Percentiles rank a stretch among this genome's conserved stretches.
Conservation (phyloP, 2,888 invertebrate species). For the Polyommatus icarus region DNA sequence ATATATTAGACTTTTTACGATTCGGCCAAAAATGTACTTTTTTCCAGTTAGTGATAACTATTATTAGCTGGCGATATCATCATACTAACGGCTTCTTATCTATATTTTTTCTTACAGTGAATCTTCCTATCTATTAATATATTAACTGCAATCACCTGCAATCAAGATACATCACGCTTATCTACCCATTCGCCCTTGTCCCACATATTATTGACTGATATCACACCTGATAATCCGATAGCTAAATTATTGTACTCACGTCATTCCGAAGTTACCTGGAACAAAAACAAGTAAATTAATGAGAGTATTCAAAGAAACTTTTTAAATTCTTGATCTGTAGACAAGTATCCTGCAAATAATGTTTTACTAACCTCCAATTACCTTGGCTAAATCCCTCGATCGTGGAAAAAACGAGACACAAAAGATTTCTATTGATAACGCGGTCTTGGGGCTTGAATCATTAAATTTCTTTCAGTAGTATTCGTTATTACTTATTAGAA, state of each 20-base stretch:
- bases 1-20: too few species aligned
- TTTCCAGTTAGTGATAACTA: not conserved
- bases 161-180: conserved; percentile 10
- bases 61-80: not conserved
- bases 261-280: not conserved
- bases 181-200: conserved; percentile 6
- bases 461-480: too few species aligned
- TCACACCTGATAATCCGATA: not conserved
- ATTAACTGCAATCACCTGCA: not conserved
- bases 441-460: too few species aligned
- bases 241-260: not conserved
- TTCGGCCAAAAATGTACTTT: too few species aligned
- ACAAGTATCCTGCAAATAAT: too few species aligned
- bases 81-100: not conserved
- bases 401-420: too few species aligned
- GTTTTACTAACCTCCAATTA: too few species aligned
- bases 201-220: not conserved
- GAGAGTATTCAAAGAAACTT: not conserved
- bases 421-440: too few species aligned
- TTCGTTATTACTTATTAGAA: too few species aligned
- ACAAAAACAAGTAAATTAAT: not conserved
- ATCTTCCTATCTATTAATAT: conserved; percentile 3
- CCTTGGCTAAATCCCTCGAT: too few species aligned
- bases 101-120: not conserved
- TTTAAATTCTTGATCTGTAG: too few species aligned